Evolutionary conservation across 1,140 invertebrate genomes (phyloP).

Genomic region (Aphaenogaster rudis): DNA sequence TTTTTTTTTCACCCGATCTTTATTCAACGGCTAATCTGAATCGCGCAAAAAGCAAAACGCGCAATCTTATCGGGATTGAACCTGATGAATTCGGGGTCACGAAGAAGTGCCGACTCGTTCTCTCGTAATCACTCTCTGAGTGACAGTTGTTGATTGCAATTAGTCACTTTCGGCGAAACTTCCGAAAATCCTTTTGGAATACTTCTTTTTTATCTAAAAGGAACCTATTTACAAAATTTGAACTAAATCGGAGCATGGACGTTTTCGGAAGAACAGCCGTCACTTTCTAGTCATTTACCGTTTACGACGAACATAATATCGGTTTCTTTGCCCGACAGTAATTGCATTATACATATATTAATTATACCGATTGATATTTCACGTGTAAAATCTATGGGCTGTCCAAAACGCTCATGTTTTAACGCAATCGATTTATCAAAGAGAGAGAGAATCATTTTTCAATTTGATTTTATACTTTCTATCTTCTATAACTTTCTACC

Average conservation of each 20-base stretch:
- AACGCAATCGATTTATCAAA: neutral
- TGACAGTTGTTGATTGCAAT: neutral
- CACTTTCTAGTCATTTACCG: neutral
- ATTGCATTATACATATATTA: neutral
- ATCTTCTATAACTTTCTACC: neutral
- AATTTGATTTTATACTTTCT: neutral
- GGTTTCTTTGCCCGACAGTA: neutral
- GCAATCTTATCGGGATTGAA: neutral
- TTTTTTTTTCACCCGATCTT: constrained; percentile 27
- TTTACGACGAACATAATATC: neutral
- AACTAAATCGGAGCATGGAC: too few relatives aligned
- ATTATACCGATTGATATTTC: neutral
- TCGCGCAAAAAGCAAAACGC: neutral
- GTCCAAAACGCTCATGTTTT: neutral
- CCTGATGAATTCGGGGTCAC: neutral
- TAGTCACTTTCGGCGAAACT: neutral
- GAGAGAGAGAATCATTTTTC: neutral
- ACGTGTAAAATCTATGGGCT: neutral
- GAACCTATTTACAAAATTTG: too few relatives aligned
- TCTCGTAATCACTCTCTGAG: neutral
- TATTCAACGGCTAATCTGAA: neutral
- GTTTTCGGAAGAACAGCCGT: too few relatives aligned
- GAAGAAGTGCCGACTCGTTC: neutral
- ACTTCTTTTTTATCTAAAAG: too few relatives aligned
- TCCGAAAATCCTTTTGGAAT: too few relatives aligned